Conservation (phyloP, 2,797 vertebrate genomes). For the Apodemus agrarius region DNA sequence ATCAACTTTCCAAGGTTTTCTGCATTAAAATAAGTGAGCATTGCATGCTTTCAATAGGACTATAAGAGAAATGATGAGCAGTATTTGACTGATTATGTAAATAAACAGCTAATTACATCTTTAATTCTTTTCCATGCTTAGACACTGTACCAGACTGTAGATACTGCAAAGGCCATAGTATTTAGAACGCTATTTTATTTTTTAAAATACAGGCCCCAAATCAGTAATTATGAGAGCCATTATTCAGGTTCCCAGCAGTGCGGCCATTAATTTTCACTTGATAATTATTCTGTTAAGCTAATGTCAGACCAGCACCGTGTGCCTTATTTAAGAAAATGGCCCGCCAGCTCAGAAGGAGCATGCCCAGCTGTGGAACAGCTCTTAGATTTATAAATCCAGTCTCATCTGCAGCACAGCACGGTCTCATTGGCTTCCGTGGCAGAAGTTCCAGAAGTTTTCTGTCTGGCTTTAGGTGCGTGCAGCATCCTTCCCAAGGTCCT, state of each 20-base stretch:
- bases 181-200: constrained; percentile 69
- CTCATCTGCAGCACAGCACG: constrained; percentile 42
- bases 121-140: constrained; percentile 62
- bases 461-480: constrained; percentile 45
- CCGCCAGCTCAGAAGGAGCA: background rate
- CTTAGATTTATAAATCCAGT: constrained; percentile 61
- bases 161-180: constrained; percentile 75
- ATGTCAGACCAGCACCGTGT: constrained; percentile 73
- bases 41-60: constrained; percentile 47
- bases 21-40: background rate
- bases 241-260: constrained; percentile 80
- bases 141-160: constrained; percentile 1
- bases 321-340: constrained; percentile 81
- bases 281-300: constrained; percentile 84
- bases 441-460: constrained; percentile 59
- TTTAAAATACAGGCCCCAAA: constrained; percentile 73
- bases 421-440: constrained; percentile 24
- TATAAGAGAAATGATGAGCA: constrained; percentile 64
- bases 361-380: constrained; percentile 52
- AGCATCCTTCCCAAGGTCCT: background rate
- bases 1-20: constrained; percentile 57
- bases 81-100: constrained; percentile 72
- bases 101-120: constrained; percentile 74
- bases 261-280: constrained; percentile 80
- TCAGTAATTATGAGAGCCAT: constrained; percentile 80